Conservation (phyloP, 2,888 invertebrate species). For the Apamea epomidion region DNA sequence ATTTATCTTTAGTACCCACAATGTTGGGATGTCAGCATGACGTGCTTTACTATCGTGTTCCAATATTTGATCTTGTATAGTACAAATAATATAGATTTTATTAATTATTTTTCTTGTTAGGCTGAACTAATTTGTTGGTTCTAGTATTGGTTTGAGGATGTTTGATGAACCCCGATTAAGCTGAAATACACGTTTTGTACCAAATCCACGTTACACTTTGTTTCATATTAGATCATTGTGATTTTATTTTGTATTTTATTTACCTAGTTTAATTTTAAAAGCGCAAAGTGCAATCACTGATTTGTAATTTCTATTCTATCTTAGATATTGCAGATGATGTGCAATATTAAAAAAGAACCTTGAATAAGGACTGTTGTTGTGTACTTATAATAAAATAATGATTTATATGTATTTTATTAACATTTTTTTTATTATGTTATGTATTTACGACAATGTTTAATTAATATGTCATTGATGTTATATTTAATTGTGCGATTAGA, state of each 20-base stretch:
- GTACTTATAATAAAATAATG: neutral
- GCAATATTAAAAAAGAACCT: constrained; percentile 6
- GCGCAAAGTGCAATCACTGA: neutral
- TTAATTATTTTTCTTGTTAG: constrained; percentile 8
- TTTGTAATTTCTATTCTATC: neutral
- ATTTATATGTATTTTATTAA: constrained; percentile 6
- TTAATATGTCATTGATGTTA: neutral
- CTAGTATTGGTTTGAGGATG: neutral
- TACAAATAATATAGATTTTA: constrained; percentile 63
- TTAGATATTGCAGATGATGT: constrained; percentile 26
- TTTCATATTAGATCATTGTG: neutral
- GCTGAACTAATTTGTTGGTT: constrained; percentile 4
- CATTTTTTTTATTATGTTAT: constrained; percentile 2
- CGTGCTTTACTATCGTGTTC: constrained; percentile 41
- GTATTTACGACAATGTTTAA: constrained; percentile 7
- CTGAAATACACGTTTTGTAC: constrained; percentile 22
- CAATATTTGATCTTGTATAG: constrained; percentile 59
- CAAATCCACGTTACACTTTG: constrained; percentile 4
- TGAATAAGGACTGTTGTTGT: constrained; percentile 5
- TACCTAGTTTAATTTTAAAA: constrained; percentile 5
- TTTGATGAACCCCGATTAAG: constrained; percentile 23
- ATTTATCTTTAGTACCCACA: neutral
- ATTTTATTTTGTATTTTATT: too few species aligned
- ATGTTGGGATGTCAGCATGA: constrained; percentile 14
- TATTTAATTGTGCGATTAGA: neutral